phyloP scores from a whole-genome alignment of 2,888 invertebrate genomes.

The Loripinus fragilis region DNA sequence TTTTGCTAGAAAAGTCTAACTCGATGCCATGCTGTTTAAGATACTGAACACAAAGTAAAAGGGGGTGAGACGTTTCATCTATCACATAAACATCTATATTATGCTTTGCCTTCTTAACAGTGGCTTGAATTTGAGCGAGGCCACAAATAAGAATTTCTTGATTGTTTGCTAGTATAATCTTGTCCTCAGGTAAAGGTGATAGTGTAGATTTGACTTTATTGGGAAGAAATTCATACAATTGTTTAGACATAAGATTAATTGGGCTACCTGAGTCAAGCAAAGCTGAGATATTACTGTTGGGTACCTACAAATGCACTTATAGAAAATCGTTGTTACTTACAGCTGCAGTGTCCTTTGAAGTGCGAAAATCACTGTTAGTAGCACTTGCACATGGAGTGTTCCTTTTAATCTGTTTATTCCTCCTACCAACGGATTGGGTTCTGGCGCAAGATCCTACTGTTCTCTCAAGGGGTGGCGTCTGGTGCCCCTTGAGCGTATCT shows the following conservation, averaged over 20 bases:
- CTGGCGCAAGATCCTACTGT: too few relatives aligned
- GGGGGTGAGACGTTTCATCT: constrained; percentile 11
- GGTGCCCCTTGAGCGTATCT: too few relatives aligned
- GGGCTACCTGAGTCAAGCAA: constrained; percentile 29
- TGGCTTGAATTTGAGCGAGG: neutral
- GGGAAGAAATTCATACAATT: constrained; percentile 11
- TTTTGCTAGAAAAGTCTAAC: constrained; percentile 18
- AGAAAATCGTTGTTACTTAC: too few relatives aligned
- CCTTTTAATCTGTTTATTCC: too few relatives aligned
- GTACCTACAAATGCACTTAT: too few relatives aligned
- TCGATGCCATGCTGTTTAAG: constrained; percentile 3
- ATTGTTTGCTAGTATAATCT: constrained; percentile 22
- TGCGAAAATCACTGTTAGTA: too few relatives aligned
- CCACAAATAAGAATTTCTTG: constrained; percentile 13
- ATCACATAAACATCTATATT: constrained; percentile 16
- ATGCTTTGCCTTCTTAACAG: neutral
- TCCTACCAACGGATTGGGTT: too few relatives aligned
- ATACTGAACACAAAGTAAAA: constrained; percentile 17
- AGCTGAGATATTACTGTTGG: neutral
- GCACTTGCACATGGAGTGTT: too few relatives aligned
- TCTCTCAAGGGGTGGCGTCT: too few relatives aligned
- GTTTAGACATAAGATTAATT: constrained; percentile 22
- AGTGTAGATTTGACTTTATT: neutral
- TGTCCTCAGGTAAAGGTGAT: neutral
- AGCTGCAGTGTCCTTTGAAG: too few relatives aligned